These are phyloP conservation scores for Stomatorhinus walkeri DNA, from an alignment of 2,797 vertebrate genomes.

Conservation along the genomic window DNA sequence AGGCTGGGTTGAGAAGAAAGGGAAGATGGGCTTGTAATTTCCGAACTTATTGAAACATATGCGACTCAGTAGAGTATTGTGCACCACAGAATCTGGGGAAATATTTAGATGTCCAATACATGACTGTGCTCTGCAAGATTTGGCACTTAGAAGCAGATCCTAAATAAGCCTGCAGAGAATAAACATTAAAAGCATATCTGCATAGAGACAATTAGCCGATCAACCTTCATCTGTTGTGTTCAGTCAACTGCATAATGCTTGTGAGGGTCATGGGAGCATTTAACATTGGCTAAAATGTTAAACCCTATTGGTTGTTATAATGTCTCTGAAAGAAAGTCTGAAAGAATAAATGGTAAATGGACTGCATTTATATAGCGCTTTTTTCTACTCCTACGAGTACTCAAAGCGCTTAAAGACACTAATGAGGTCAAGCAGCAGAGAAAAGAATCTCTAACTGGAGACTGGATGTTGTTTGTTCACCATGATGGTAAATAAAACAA, in stretches of 20 bases:
- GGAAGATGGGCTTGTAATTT: background rate
- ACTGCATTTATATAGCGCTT: no score
- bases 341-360: background rate
- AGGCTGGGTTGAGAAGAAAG: background rate
- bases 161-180: background rate
- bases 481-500: no score
- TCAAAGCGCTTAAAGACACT: no score
- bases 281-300: background rate
- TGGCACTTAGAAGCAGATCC: background rate
- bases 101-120: background rate
- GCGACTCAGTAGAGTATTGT: background rate
- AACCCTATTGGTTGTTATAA: background rate
- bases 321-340: background rate
- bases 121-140: background rate
- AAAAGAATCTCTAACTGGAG: background rate
- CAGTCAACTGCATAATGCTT: background rate
- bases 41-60: background rate
- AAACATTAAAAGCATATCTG: background rate
- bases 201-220: background rate
- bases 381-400: no score
- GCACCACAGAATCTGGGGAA: background rate
- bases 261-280: background rate
- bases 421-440: background rate
- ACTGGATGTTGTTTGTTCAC: no score
- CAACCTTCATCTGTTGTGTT: background rate